phyloP scores from a whole-genome alignment of 2,888 invertebrate species.

The Bursaphelenchus okinawaensis region DNA sequence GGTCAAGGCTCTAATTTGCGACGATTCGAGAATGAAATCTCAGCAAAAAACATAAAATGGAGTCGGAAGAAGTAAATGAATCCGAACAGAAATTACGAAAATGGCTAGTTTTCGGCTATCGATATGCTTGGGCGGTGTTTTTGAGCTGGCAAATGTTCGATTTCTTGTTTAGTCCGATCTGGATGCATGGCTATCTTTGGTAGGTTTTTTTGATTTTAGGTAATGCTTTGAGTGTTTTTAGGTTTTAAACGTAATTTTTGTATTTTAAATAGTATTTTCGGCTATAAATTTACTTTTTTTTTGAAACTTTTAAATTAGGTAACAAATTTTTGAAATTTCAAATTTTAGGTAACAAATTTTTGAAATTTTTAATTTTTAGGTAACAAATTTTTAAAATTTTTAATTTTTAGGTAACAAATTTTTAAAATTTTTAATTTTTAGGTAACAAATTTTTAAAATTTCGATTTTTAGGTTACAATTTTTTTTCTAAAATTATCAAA shows the following conservation, averaged over 20 bases:
- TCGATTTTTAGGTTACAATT: background rate
- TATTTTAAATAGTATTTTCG: background rate
- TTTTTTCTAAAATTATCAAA: background rate
- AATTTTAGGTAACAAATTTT: too few relatives aligned
- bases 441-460: too few relatives aligned
- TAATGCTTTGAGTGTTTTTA: background rate
- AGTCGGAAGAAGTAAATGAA: constrained; percentile 14
- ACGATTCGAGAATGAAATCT: background rate
- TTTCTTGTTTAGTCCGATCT: constrained; percentile 36
- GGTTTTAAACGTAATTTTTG: background rate
- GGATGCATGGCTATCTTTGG: constrained; percentile 41
- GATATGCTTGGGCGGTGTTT: constrained; percentile 24
- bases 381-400: too few relatives aligned
- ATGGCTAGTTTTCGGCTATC: constrained; percentile 19
- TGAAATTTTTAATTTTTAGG: too few relatives aligned
- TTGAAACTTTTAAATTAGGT: too few relatives aligned
- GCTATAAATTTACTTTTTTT: too few relatives aligned
- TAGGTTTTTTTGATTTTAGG: constrained; percentile 2
- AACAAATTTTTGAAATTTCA: too few relatives aligned
- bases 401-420: too few relatives aligned
- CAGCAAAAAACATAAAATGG: background rate
- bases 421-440: too few relatives aligned
- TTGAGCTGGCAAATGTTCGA: constrained; percentile 34
- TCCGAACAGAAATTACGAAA: constrained; percentile 13
- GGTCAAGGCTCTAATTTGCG: background rate